Evolutionary conservation across 2,797 vertebrate genomes (phyloP).

Genomic region (Protosalanx chinensis): DNA sequence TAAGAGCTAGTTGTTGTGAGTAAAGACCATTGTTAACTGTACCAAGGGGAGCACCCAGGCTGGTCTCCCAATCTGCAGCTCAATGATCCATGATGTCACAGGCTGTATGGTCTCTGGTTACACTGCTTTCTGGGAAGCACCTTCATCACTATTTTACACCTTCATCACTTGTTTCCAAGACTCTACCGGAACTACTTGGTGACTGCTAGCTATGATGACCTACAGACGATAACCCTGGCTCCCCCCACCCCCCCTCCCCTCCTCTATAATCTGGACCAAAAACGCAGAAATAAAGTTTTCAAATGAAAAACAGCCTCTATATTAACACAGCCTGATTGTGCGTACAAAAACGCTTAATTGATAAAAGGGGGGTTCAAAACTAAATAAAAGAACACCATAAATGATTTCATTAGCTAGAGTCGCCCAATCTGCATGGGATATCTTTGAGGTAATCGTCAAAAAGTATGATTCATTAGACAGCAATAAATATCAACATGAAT

Average conservation of each 20-base stretch:
- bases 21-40: slow-evolving; percentile 40
- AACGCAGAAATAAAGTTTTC: slow-evolving; percentile 4
- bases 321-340: slow-evolving; percentile 56
- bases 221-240: no score
- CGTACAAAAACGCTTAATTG: slow-evolving; percentile 58
- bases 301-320: slow-evolving; percentile 46
- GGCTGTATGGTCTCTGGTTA: neutral
- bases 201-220: slow-evolving; percentile 2
- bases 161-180: neutral
- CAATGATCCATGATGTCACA: neutral
- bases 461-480: slow-evolving; percentile 77
- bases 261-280: neutral
- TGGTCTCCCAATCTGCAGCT: neutral
- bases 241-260: no score
- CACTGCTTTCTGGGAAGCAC: neutral
- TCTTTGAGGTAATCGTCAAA: slow-evolving; percentile 77
- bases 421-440: slow-evolving; percentile 73
- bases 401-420: slow-evolving; percentile 76
- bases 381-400: slow-evolving; percentile 45
- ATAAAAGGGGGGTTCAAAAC: slow-evolving; percentile 47
- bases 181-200: slow-evolving; percentile 15
- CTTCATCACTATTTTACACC: neutral
- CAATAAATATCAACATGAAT: slow-evolving; percentile 83
- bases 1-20: slow-evolving; percentile 20
- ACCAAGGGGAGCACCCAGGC: slow-evolving; percentile 42